Conservation (phyloP, 2,797 vertebrate species). For the Alauda arvensis region DNA sequence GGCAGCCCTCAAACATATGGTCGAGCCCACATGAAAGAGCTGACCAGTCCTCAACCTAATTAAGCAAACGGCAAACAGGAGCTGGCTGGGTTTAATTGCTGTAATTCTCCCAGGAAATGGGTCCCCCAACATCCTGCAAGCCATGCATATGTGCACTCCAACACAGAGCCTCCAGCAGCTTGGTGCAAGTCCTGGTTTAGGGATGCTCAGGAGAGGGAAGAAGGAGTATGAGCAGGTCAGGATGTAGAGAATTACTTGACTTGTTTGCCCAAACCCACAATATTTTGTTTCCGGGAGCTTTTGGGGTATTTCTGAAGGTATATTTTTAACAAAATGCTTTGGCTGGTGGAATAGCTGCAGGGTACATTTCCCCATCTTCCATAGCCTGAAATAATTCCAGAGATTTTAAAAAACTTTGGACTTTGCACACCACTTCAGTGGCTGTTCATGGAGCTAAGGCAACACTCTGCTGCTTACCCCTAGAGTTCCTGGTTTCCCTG, state of each 20-base stretch:
- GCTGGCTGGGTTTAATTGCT: background rate
- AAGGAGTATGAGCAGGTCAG: background rate
- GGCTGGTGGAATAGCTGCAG: background rate
- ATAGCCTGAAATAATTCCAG: background rate
- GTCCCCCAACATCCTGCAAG: background rate
- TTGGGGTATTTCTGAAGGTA: background rate
- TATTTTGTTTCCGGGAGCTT: background rate
- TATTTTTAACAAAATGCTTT: background rate
- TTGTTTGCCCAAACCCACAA: background rate
- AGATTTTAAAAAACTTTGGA: background rate
- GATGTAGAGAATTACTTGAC: accelerated
- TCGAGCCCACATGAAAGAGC: background rate
- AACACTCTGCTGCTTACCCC: background rate
- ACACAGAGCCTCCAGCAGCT: background rate
- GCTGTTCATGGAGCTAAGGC: background rate
- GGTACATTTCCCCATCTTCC: background rate
- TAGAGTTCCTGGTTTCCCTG: background rate
- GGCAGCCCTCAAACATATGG: background rate
- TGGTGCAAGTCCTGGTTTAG: background rate
- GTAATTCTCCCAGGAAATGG: background rate
- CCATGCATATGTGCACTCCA: accelerated
- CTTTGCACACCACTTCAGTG: background rate
- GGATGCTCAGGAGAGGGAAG: background rate
- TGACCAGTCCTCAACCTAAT: background rate
- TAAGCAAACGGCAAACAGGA: slow-evolving; percentile 15